Base-by-base conservation (phyloP, 2,797 vertebrate genomes). In the Microhierax caerulescens region DNA sequence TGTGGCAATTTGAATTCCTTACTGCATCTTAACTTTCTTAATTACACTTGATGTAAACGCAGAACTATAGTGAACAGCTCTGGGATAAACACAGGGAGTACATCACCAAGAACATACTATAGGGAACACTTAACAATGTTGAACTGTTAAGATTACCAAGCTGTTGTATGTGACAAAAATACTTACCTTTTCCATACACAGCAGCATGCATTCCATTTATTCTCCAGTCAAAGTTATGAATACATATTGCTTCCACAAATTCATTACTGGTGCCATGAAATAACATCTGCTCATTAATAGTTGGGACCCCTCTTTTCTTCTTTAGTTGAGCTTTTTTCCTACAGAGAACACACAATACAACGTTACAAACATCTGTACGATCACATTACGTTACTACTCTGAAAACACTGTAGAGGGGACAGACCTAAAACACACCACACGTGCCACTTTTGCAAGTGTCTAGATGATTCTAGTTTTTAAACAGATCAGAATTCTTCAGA, bases 161-260 rank as follows among this genome's bases (percentile, higher is more conserved):
- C 10, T 45, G n/a, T 41, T 34, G 3, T 11, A 48, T 9, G 11
- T 32, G n/a, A 61, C 64, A 94, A 84, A 61, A 78, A 51, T n/a
- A 65, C 43, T 88, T 98, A 99, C 99, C 99, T 99, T 99, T 99
- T 94, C 99, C 99, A 96, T 99, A 99, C 48, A 99, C 98, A 79
- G 99, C 98, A 41, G 99, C 99, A 63, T 99, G 99, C 95, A 99
- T 99, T 64, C 99, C 99, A 48, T 99, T 99, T 91, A 99, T 98
- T 93, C 99, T 98, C 99, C 99, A 99, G 96, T 99, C 99, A 97
- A 99, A 99, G 97, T 99, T 99, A 97, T 99, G 99, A 68, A 99
- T 99, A 95, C 99, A 99, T 97, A 99, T 99, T 82, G 99, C 99
- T 97, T 99, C 99, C 80, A 99, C 98, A 98, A 99, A 99, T 95